phyloP scores from a whole-genome alignment of 2,113 vertebrate genomes.

The Amazona guildingii region DNA sequence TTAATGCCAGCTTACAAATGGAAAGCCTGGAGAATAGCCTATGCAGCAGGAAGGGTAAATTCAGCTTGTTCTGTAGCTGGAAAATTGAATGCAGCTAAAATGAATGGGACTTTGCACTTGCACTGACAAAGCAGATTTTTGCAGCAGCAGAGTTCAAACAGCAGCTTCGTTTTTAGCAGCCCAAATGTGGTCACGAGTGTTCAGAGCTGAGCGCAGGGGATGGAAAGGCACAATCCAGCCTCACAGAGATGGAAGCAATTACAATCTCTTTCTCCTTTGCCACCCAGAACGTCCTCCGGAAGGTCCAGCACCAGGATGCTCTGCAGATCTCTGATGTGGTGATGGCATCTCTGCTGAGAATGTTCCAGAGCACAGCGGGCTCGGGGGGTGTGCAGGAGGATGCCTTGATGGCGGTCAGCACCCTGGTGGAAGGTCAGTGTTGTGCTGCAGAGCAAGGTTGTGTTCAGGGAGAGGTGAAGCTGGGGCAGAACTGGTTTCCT shows the following conservation, averaged over 20 bases:
- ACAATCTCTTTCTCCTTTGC: not conserved
- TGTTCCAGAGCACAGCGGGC: slow-evolving; percentile 98
- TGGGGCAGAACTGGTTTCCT: not conserved
- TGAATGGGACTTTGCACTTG: not conserved
- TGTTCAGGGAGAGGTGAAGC: not conserved
- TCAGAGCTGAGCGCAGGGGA: not conserved
- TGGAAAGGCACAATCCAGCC: accelerated
- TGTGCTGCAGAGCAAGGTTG: not conserved
- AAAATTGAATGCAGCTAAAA: not conserved
- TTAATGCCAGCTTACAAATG: not conserved
- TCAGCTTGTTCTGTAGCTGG: not conserved
- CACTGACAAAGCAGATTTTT: not conserved
- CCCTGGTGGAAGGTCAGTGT: slow-evolving; percentile 91
- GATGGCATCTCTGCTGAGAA: slow-evolving; percentile 94
- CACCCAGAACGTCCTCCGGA: slow-evolving; percentile 89
- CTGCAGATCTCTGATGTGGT: slow-evolving; percentile 98
- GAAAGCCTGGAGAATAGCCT: not conserved
- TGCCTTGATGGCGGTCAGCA: slow-evolving; percentile 97
- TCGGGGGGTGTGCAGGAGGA: slow-evolving; percentile 95
- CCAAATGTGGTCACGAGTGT: accelerated
- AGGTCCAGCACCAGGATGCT: slow-evolving; percentile 96
- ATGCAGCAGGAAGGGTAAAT: not conserved
- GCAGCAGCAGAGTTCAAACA: not conserved
- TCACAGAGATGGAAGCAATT: accelerated
- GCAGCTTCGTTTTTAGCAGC: not conserved